Evolutionary conservation across 2,113 vertebrate genomes (phyloP).

Genomic region (Amphiprion percula): DNA sequence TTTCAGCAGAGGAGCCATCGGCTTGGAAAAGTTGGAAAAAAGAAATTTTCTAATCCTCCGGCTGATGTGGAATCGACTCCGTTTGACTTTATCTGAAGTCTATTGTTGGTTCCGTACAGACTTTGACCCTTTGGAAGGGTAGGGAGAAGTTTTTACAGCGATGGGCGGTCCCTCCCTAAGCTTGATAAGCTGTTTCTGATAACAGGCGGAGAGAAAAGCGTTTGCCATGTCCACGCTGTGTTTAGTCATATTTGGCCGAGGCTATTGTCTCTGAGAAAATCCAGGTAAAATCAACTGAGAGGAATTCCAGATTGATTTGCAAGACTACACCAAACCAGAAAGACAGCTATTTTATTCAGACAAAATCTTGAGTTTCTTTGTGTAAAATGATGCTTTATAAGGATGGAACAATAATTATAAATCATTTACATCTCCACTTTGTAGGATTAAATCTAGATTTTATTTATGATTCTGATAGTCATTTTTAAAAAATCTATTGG

Average conservation of each 20-base stretch:
- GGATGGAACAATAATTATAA: background rate
- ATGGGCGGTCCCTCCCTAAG: constrained; percentile 52
- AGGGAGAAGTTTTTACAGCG: constrained; percentile 30
- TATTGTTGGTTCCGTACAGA: constrained; percentile 38
- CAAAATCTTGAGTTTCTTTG: background rate
- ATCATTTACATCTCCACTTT: background rate
- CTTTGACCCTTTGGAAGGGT: constrained; percentile 62
- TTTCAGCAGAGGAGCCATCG: constrained; percentile 59
- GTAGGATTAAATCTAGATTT: background rate
- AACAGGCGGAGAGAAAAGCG: constrained; percentile 43
- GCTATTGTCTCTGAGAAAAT: background rate
- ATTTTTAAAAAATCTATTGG: background rate
- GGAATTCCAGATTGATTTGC: background rate
- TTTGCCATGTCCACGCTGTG: background rate
- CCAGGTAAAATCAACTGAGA: background rate
- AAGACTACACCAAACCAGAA: too few species aligned
- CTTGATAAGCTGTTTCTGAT: constrained; percentile 54
- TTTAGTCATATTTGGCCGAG: constrained; percentile 16
- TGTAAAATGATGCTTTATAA: background rate
- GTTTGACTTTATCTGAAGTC: background rate
- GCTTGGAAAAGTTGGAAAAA: too few species aligned
- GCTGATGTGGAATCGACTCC: background rate
- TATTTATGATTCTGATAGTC: background rate
- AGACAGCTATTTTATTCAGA: too few species aligned
- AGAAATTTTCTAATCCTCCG: background rate